Evolutionary conservation across 1,140 invertebrate genomes (phyloP), one percentile per base, ranked within the genome.

Genomic region (Telenomus remus): DNA sequence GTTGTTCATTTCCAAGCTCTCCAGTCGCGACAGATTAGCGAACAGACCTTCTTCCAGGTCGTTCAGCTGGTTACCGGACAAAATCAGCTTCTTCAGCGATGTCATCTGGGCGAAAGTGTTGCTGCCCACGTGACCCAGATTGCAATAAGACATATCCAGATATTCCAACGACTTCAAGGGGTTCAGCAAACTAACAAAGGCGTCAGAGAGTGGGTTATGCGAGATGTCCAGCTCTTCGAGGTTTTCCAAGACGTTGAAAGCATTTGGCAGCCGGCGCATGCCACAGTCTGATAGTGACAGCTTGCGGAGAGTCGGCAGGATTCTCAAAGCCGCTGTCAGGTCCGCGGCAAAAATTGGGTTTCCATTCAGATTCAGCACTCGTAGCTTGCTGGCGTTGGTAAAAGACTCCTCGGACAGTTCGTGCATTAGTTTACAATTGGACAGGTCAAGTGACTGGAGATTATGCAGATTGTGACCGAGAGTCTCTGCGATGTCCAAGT

Each of bases 111-210:
- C 89, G 80, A 94, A 94, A 1, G 92, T 92, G 4, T 91, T 89
- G 15, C 90, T 91, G 7, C 90, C 90, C 33, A 93, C 90, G 64
- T 91, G 88, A 1, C 91, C 91, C 8, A 94, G 84, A 80, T 92
- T 91, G 83, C 92, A 92, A 76, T 93, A 93, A 6, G 92, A 92
- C 92, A 94, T 94, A 78, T 94, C 92, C 8, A 94, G 84, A 79
- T 91, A 92, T 84, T 93, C 91, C 9, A 94, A 83, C 14, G 91
- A 91, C 39, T 91, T 89, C 1, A 94, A 80, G 0, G 92, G 92
- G 0, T 91, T 90, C n/a, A 93, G 82, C 11, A 93, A 80, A 78
- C 88, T 90, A 10, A 91, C 91, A 79, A 93, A 93, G 0, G 91
- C 92, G 79, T 93, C 91, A 16, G 90, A 90, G 0, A 94, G 79